Evolutionary conservation across 2,888 invertebrate genomes (phyloP), one percentile per base, ranked within the genome.

Genomic region (Drosophila bunnanda): DNA sequence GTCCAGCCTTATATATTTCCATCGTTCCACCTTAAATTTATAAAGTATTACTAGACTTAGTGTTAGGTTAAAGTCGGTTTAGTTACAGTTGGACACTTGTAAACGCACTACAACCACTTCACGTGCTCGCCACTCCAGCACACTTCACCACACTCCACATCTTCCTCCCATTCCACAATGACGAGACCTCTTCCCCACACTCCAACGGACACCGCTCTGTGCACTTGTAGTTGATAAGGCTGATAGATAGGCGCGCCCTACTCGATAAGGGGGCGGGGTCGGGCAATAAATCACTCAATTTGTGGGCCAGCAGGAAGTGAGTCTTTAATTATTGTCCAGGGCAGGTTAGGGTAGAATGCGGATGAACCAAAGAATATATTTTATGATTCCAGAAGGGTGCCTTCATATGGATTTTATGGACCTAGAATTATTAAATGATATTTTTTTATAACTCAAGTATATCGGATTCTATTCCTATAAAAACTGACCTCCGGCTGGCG

Each of bases 241-340:
- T 64, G 71, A 64, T 52, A 64, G 52, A 73, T 64, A 64, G 65
- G 56, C 64, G 41, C 28, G 39, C 38, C 22, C 55, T 54, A 38
- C 41, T 28, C 50, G 36, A 36, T 50, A 15, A 22, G 50, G 34
- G 50, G 50, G 50, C 50, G 50, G 20, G 30, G 32, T 32, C 17
- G 52, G 48, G 38, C 44, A 70, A 69, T 68, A 79, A 84, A 67
- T 82, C 79, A 67, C 58, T 32, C 46, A 53, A 68, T 71, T 78
- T 59, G 56, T 65, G 44, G 61, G 30, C 46, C 53, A 55, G 60
- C 39, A 38, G 46, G 9, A 77, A 61, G 50, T 52, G 30, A 32
- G 50, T 22, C 70, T 69, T 66, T 69, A 69, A 69, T 69, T 57
- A 57, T 58, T 36, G 32, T 57, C 56, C 68, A 57, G 57, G 20